phyloP scores from a whole-genome alignment of 2,113 vertebrate species.

The Amblyornis subalaris region DNA sequence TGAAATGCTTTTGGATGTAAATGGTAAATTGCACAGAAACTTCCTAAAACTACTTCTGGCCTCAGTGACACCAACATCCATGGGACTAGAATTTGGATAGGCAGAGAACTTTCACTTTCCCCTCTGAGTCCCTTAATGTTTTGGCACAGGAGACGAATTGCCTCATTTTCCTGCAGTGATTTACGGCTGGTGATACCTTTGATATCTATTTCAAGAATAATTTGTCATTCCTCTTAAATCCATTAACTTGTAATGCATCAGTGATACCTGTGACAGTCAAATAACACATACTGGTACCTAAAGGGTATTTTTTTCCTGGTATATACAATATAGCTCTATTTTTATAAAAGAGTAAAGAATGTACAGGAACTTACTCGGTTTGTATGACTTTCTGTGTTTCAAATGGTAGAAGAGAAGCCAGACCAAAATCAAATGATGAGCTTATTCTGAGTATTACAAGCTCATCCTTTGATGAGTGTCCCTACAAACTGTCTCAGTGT shows the following conservation, averaged over 20 bases:
- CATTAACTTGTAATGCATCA: not conserved
- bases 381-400: not conserved
- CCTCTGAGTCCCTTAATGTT: accelerated
- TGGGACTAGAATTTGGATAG: not conserved
- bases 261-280: not conserved
- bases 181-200: not conserved
- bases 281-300: not conserved
- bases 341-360: not conserved
- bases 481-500: accelerated
- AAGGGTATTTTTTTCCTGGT: not conserved
- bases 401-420: not conserved
- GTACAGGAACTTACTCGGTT: not conserved
- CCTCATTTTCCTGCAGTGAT: not conserved
- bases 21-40: not conserved
- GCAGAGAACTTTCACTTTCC: not conserved
- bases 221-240: not conserved
- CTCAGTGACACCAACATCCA: not conserved
- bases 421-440: not conserved
- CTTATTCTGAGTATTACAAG: not conserved
- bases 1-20: not conserved
- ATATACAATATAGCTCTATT: not conserved
- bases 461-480: not conserved
- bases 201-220: not conserved
- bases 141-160: not conserved
- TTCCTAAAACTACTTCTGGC: not conserved